A percentile compares a stretch with the other conserved stretches of the same genome.
These are phyloP conservation scores for Daboia siamensis DNA, from an alignment of 2,113 vertebrate genomes.

Conservation along the genomic window DNA sequence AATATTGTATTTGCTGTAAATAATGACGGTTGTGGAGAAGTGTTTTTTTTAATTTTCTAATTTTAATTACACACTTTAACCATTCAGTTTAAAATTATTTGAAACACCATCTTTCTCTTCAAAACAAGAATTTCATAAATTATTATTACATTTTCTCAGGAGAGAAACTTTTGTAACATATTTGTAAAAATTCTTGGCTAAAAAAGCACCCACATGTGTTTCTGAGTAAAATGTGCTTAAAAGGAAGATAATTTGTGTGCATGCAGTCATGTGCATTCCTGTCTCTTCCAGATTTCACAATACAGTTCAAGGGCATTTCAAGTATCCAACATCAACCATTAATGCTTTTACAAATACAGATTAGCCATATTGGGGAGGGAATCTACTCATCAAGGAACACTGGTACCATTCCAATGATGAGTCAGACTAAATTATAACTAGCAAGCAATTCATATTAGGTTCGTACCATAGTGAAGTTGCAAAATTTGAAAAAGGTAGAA, in stretches of 20 bases:
- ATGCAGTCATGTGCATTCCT: not conserved
- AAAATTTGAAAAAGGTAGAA: not conserved
- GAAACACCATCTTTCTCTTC: not conserved
- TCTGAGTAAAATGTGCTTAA: not conserved
- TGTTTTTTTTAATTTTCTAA: not conserved
- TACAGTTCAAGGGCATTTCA: slow-evolving; percentile 49
- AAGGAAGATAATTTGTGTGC: not conserved
- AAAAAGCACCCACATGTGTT: not conserved
- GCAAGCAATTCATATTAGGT: not conserved
- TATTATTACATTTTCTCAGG: not conserved
- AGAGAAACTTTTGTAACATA: not conserved
- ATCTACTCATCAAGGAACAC: not conserved
- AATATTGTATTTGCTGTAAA: not conserved
- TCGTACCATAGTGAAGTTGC: not conserved
- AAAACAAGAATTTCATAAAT: not conserved
- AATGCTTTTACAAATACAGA: slow-evolving; percentile 14
- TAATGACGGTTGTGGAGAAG: not conserved
- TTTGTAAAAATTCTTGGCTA: not conserved
- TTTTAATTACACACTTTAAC: not conserved
- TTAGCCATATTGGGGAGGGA: not conserved
- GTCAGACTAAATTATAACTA: not conserved
- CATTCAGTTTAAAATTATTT: not conserved
- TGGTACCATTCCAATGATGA: not conserved
- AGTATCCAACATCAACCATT: slow-evolving; percentile 22
- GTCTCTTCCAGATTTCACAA: slow-evolving; percentile 26